Base-by-base conservation (phyloP, 2,797 vertebrate genomes). In the Delichon dasypus region DNA sequence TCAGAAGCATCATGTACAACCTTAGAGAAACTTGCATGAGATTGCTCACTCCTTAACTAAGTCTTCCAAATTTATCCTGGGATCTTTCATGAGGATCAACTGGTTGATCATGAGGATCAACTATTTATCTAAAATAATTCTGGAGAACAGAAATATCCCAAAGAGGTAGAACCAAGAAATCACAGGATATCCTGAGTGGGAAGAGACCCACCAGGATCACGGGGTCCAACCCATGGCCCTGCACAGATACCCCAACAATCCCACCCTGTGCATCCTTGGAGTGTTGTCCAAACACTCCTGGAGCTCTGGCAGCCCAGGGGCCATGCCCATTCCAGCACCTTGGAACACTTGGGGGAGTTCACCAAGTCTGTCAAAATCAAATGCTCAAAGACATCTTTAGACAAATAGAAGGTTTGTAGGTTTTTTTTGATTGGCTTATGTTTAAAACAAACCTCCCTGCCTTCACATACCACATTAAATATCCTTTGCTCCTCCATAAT, bases 271-370 rank as follows among this genome's bases (percentile, higher is more conserved):
- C 20, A 70, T 32, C 38, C 34, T 34, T 58, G 58, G 1, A 61
- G 42, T 0, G 0, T 0, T 53, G 18, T 6, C 51, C 79, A 40
- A 78, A 47, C 0, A 0, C n/a, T 17, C 34, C 66, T 53, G 66
- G 15, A 32, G 60, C 40, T 84, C 51, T 45, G 76, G 17, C 54
- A 81, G 68, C 40, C 77, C 19, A 1, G 12, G 34, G 47, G n/a
- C 25, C 0, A 4, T n/a, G 87, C 20, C 57, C 86, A 68, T 40
- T 25, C 61, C 18, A 22, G 1, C 73, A 72, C 18, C 26, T 26
- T 36, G n/a, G n/a, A n/a, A n/a, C n/a, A n/a, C n/a, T 26, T 54
- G 13, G 51, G n/a, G 9, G 22, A 84, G 34, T 21, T 54, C 14
- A 78, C 29, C 30, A 73, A 5, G 3, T 14, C 30, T 76, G 30